Percentiles rank a stretch among this genome's conserved stretches.
Evolutionary conservation across 2,888 invertebrate genomes (phyloP).

Genomic region (Pharmacophagus antenor): DNA sequence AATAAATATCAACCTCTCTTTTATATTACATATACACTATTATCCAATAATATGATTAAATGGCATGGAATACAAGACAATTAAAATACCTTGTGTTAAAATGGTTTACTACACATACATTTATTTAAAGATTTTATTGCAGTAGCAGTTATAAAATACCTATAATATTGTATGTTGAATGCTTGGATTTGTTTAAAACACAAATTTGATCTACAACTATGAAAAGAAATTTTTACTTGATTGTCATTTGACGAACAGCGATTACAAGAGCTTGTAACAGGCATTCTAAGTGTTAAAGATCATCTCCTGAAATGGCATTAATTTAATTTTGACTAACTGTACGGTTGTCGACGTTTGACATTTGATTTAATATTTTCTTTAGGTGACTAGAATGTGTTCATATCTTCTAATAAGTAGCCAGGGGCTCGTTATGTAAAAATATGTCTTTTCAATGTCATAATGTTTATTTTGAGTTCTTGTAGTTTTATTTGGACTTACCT

Average conservation of each 20-base stretch:
- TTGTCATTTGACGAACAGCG: slow-evolving; percentile 50
- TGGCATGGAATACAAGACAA: too few relatives aligned
- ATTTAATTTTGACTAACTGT: slow-evolving; percentile 36
- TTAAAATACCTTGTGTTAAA: too few relatives aligned
- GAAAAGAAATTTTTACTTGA: slow-evolving; percentile 40
- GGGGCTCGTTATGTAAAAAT: neutral
- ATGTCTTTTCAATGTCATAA: too few relatives aligned
- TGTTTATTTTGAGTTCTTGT: too few relatives aligned
- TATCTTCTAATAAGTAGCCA: neutral
- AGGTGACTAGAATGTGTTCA: neutral
- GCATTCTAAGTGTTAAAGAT: slow-evolving; percentile 40
- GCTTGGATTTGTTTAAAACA: neutral
- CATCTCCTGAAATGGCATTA: slow-evolving; percentile 28
- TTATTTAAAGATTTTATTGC: too few relatives aligned
- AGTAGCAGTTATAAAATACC: neutral
- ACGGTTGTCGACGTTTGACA: neutral
- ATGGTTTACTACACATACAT: too few relatives aligned
- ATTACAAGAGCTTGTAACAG: slow-evolving; percentile 43
- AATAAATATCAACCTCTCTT: too few relatives aligned
- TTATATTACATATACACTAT: too few relatives aligned
- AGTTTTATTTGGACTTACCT: too few relatives aligned
- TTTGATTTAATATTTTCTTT: neutral
- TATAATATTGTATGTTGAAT: neutral
- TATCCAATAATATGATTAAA: too few relatives aligned
- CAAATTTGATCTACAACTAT: neutral